Conservation (phyloP, 2,113 vertebrate species). For the Tretioscincus oriximinensis region DNA sequence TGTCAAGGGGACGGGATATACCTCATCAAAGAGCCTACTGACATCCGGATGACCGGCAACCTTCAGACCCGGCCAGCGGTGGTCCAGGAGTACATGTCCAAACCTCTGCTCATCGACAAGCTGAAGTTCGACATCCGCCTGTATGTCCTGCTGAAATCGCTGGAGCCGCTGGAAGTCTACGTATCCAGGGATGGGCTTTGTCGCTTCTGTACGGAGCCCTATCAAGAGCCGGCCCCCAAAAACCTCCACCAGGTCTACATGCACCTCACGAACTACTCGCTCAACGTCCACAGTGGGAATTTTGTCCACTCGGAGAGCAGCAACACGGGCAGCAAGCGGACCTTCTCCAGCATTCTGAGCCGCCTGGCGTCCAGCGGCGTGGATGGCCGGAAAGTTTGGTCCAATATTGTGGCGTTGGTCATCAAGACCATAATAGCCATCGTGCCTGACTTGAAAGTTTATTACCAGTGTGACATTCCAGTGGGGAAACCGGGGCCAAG, state of each 20-base stretch:
- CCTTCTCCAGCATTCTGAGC: conserved; percentile 90
- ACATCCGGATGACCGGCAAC: conserved; percentile 76
- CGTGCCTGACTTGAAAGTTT: conserved; percentile 92
- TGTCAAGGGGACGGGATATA: conserved; percentile 98
- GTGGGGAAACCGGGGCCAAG: conserved; percentile 91
- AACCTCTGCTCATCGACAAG: conserved; percentile 91
- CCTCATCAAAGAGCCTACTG: conserved; percentile 91
- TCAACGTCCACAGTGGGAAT: conserved; percentile 92
- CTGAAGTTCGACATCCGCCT: conserved; percentile 97
- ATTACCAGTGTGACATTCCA: conserved; percentile 92
- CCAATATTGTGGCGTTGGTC: conserved; percentile 93
- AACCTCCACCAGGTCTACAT: conserved; percentile 95
- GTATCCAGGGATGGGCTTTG: conserved; percentile 96
- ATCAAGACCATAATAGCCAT: conserved; percentile 95
- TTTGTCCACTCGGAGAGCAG: conserved; percentile 91
- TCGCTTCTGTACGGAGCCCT: conserved; percentile 95
- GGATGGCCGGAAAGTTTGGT: conserved; percentile 95
- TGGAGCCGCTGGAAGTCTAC: conserved; percentile 95
- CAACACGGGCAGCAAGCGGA: conserved; percentile 94
- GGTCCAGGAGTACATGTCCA: conserved; percentile 94
- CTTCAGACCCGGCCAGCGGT: conserved; percentile 85
- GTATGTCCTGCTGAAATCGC: conserved; percentile 90
- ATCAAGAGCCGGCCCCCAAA: conserved; percentile 90
- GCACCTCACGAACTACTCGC: conserved; percentile 97
- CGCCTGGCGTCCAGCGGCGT: conserved; percentile 86